A percentile compares a stretch with the other conserved stretches of the same genome.
Conservation (phyloP, 2,888 invertebrate genomes). For the Pterostichus niger region DNA sequence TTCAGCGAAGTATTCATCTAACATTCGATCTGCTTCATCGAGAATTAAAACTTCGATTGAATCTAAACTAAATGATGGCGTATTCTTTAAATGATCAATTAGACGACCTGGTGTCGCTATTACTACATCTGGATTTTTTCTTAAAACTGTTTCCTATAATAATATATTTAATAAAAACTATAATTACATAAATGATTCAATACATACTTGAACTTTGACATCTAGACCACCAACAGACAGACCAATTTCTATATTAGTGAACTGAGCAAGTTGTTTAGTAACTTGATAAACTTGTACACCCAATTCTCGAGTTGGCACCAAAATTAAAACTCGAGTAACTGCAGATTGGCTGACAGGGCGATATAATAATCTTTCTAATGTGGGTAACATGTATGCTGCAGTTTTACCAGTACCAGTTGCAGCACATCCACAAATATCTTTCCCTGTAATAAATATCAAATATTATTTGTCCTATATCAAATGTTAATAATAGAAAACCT, state of each 20-base stretch:
- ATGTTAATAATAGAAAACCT: conserved; percentile 74
- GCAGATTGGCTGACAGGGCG: conserved; percentile 84
- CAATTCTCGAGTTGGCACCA: conserved; percentile 98
- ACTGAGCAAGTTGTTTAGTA: conserved; percentile 93
- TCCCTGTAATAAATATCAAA: conserved; percentile 79
- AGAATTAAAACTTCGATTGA: conserved; percentile 93
- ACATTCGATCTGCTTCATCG: conserved; percentile 93
- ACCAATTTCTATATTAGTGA: conserved; percentile 89
- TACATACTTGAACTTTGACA: conserved; percentile 80
- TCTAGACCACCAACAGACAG: conserved; percentile 94
- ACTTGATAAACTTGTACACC: conserved; percentile 99
- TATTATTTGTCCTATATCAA: conserved; percentile 17
- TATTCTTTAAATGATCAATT: conserved; percentile 97
- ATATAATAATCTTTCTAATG: conserved; percentile 94
- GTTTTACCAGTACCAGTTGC: conserved; percentile 99
- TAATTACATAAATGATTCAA: conserved; percentile 20
- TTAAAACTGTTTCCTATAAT: conserved; percentile 84
- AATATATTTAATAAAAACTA: conserved; percentile 8
- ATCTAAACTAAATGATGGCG: conserved; percentile 93
- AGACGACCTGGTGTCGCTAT: conserved; percentile 99
- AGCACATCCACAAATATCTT: conserved; percentile 98
- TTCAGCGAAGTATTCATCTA: conserved; percentile 98
- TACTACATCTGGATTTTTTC: conserved; percentile 94
- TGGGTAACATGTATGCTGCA: conserved; percentile 98
- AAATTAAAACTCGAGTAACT: conserved; percentile 91